Evolutionary conservation across 37 sponge, comb jelly and placozoan species (phyloP), one percentile per base, ranked within the genome.

Genomic region (Eunapius fragilis): DNA sequence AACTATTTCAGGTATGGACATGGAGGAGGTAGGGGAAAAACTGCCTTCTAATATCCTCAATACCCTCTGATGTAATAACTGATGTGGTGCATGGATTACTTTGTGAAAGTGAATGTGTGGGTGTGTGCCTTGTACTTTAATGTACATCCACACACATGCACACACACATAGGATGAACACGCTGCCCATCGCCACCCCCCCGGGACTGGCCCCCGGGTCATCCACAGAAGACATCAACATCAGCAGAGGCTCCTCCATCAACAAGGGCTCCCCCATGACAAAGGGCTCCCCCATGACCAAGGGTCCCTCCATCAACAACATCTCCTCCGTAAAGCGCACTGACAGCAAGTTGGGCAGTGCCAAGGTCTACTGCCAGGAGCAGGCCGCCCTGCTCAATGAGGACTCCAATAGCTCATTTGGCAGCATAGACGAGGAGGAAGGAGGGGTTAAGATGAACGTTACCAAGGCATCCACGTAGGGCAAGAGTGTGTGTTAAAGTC

Each of bases 1-100:
- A 89, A 89, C 58, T 93, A 87, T 76, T 90, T 93, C 82, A 87
- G 91, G 91, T 91, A 37, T 28, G 34, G 69, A 28, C 19, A 41
- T 6, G 19, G 6, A 19, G 6, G 1, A 10, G 14, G 19, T 11
- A 58, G 6, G 58, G 6, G 58, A 17, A 58, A 45, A 9, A 4
- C 47, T 9, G 47, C 9, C 4, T 45, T 4, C 9, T 45, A 45
- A 45, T 45, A 45, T 11, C 47, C 9, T 45, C 47, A 45, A 4
- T 45, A 9, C 9, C 9, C 4, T 11, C 9, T 45, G 47, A n/a
- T n/a, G n/a, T n/a, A n/a, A n/a, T n/a, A n/a, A n/a, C n/a, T n/a
- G n/a, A n/a, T n/a, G n/a, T n/a, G n/a, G n/a, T n/a, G n/a, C n/a
- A n/a, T n/a, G n/a, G n/a, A n/a, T n/a, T n/a, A n/a, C n/a, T n/a